Conservation (phyloP, 2,888 invertebrate species). For the Opisthograptis luteolata region DNA sequence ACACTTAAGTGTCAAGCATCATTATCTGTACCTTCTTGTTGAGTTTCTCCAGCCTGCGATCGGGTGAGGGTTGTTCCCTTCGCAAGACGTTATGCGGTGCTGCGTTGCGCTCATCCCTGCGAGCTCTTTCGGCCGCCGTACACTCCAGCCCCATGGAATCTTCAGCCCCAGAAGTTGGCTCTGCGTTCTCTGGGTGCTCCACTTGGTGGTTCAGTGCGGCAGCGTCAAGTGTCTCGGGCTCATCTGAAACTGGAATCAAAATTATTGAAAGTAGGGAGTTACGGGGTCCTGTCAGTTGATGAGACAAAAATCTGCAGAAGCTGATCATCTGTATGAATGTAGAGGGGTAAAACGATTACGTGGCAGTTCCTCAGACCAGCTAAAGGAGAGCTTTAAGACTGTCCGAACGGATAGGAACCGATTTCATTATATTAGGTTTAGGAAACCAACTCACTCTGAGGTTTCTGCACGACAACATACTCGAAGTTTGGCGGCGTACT, state of each 20-base stretch:
- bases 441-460: constrained; percentile 57
- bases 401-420: not conserved
- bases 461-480: constrained; percentile 67
- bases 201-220: constrained; percentile 54
- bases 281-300: too few species aligned
- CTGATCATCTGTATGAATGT: too few species aligned
- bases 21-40: constrained; percentile 77
- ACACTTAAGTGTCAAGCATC: too few species aligned
- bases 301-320: too few species aligned
- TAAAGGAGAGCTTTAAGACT: too few species aligned
- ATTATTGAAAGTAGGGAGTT: too few species aligned
- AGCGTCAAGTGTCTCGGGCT: constrained; percentile 65
- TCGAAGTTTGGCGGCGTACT: constrained; percentile 70
- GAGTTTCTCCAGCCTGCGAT: constrained; percentile 73
- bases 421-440: not conserved
- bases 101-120: constrained; percentile 68
- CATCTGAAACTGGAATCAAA: constrained; percentile 60
- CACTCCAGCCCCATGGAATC: constrained; percentile 28
- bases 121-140: constrained; percentile 57
- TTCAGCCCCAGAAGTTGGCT: constrained; percentile 43
- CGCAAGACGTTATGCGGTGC: constrained; percentile 52
- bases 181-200: constrained; percentile 43
- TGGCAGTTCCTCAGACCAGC: too few species aligned
- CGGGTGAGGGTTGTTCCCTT: constrained; percentile 64
- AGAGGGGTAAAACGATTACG: too few species aligned